Evolutionary conservation across 2,797 vertebrate species (phyloP), one percentile per base, ranked within the genome.

Genomic region (Pseudopleuronectes americanus): DNA sequence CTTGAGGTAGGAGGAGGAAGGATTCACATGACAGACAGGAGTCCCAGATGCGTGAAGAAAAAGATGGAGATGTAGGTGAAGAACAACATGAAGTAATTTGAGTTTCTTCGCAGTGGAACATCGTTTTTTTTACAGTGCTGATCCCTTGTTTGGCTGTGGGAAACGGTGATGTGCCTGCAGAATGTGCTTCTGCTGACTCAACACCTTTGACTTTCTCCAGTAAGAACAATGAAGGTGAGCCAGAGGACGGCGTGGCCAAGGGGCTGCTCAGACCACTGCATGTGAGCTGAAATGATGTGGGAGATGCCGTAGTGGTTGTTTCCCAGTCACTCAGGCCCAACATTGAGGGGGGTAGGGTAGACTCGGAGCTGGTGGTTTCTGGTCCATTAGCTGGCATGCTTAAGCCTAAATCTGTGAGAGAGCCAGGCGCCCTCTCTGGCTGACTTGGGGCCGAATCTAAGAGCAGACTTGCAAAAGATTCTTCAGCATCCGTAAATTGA

Each of bases 1-100:
- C 57, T 68, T 72, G 78, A 64, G 64, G 24, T 3, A 89, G 52
- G n/a, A 79, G 26, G 3, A 53, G 38, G 12, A 51, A 69, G 6
- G 83, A 89, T 6, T 57, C 31, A 21, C 59, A 45, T 5, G 79
- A 84, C 16, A 48, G 19, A 70, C 26, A 60, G 4, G 64, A 72
- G 24, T 72, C 76, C 1, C 49, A 80, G 55, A 4, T 53, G 14
- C 22, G n/a, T 16, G 45, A 23, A 31, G 8, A 9, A 33, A 57
- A 2, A 9, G 12, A 67, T 10, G 31, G 51, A 53, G 65, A 21
- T 41, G 6, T 26, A 8, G 19, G 63, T 9, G 26, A 55, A 51
- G 68, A 33, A 56, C 13, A 26, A 36, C 38, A 47, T 14, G 68
- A 48, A 4, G 28, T 22, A 2, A 47, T 36, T 47, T 47, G 75